These are phyloP conservation scores for Drosophila varians DNA, from an alignment of 1,140 invertebrate species.

Conservation along the genomic window DNA sequence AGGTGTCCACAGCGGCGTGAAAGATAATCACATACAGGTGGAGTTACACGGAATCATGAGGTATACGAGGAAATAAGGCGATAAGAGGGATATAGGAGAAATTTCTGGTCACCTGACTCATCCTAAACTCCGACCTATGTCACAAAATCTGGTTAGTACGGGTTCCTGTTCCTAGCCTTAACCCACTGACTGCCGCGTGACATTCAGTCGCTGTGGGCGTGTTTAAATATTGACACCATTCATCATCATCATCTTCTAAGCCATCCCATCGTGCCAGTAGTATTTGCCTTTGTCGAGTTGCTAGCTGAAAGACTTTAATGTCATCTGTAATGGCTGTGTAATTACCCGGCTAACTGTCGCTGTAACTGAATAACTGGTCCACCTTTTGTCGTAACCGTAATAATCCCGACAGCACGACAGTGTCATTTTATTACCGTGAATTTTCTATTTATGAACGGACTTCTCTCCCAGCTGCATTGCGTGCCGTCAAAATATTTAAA, in stretches of 20 bases:
- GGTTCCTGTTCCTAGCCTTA: constrained; percentile 12
- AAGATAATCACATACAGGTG: neutral
- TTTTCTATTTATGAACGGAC: constrained; percentile 4
- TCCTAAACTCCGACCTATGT: constrained; percentile 17
- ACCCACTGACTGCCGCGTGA: constrained; percentile 34
- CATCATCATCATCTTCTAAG: constrained; percentile 7
- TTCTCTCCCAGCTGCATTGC: constrained; percentile 6
- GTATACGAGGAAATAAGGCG: neutral
- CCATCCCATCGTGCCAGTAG: neutral
- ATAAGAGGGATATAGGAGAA: neutral
- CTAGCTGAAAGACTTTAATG: constrained; percentile 48
- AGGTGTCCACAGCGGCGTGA: constrained; percentile 5
- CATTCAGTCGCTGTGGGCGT: constrained; percentile 32
- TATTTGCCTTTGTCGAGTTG: constrained; percentile 29
- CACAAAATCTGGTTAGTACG: constrained; percentile 9
- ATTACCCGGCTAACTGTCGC: constrained; percentile 40
- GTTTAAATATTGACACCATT: constrained; percentile 40
- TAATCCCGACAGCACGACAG: constrained; percentile 49
- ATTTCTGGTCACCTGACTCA: neutral
- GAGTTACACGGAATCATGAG: neutral
- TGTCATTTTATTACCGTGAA: constrained; percentile 52
- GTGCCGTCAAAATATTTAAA: constrained; percentile 28
- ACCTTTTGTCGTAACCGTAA: constrained; percentile 51
- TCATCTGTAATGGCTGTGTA: constrained; percentile 49
- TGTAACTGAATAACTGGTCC: constrained; percentile 32